Evolutionary conservation across 2,797 vertebrate genomes (phyloP).

Genomic region (Buphagus erythrorhynchus): DNA sequence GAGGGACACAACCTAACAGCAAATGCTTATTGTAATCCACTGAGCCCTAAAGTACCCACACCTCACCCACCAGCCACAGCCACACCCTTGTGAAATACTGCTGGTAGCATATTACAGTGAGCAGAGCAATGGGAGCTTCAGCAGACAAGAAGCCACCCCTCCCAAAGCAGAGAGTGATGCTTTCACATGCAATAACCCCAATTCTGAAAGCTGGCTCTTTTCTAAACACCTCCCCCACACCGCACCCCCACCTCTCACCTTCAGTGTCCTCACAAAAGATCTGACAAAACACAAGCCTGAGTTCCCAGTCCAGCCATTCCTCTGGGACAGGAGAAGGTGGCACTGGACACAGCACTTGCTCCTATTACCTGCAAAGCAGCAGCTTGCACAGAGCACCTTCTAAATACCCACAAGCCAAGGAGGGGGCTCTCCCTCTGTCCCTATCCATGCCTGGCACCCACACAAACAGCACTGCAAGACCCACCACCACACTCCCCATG

Average conservation of each 20-base stretch:
- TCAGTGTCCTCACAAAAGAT: not conserved
- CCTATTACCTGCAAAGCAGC: not conserved
- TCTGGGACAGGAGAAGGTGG: not conserved
- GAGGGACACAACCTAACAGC: not conserved
- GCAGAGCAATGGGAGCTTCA: not conserved
- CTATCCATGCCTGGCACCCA: not conserved
- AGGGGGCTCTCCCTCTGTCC: not conserved
- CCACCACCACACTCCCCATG: not conserved
- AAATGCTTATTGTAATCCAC: not conserved
- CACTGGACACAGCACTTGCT: not conserved
- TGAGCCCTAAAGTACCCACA: not conserved
- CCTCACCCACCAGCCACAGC: not conserved
- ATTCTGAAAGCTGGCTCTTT: not conserved
- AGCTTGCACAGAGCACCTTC: not conserved
- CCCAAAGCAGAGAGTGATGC: not conserved
- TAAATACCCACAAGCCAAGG: not conserved
- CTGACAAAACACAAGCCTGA: not conserved
- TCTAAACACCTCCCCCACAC: not conserved
- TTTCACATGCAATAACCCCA: not conserved
- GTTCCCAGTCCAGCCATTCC: not conserved
- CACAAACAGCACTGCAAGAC: not conserved
- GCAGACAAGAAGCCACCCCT: not conserved
- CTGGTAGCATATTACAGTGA: fast-evolving
- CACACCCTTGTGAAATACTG: too few species aligned
- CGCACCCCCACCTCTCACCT: not conserved